Conservation (phyloP, 2,797 vertebrate genomes). For the Labeo calbasu region DNA sequence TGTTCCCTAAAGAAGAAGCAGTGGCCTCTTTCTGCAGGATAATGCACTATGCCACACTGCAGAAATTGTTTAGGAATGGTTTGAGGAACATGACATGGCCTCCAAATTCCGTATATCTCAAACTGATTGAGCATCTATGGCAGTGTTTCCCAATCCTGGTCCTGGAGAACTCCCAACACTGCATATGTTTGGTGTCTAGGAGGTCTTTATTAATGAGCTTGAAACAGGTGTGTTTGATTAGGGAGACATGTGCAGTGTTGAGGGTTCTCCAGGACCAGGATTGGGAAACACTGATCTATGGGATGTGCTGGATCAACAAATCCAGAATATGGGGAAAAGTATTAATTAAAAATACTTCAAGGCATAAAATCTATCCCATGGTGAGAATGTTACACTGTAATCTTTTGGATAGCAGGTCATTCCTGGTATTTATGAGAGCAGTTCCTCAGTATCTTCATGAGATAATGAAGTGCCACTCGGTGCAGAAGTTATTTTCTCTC, state of each 20-base stretch:
- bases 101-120: not conserved
- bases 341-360: not conserved
- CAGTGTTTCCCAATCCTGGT: not conserved
- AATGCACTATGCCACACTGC: not conserved
- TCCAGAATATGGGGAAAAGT: not conserved
- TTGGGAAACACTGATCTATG: not conserved
- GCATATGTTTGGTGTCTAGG: not conserved
- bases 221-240: not conserved
- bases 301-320: not conserved
- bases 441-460: conserved; percentile 46
- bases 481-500: conserved; percentile 15
- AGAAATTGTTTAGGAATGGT: not conserved
- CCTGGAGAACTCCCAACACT: not conserved
- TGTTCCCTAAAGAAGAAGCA: not conserved
- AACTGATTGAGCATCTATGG: not conserved
- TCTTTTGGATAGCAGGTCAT: conserved; percentile 45
- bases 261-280: not conserved
- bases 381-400: not conserved
- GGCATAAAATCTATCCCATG: conserved; percentile 36
- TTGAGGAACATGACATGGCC: not conserved
- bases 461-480: conserved; percentile 46
- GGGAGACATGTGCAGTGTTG: not conserved
- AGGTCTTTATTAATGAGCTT: not conserved
- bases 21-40: not conserved
- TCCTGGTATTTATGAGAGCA: conserved; percentile 29